phyloP scores from a whole-genome alignment of 1,140 invertebrate genomes.

The Neodiprion fabricii region DNA sequence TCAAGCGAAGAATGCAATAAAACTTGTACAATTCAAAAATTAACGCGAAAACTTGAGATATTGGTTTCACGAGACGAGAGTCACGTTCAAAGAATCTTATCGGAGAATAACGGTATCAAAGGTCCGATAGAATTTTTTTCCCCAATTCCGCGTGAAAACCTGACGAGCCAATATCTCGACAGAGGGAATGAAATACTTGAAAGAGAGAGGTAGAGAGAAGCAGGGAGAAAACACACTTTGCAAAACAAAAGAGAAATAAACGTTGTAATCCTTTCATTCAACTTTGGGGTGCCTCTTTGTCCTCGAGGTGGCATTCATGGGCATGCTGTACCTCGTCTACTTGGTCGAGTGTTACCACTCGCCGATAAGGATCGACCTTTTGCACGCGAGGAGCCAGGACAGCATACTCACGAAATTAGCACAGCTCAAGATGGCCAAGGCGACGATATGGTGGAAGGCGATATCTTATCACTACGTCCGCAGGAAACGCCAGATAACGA shows the following conservation, averaged over 20 bases:
- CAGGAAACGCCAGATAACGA: conserved; percentile 75
- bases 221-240: too few relatives aligned
- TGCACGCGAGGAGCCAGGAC: conserved; percentile 70
- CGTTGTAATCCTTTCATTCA: background rate
- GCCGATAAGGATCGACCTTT: conserved; percentile 70
- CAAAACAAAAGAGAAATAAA: background rate
- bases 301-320: conserved; percentile 73
- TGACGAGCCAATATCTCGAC: too few relatives aligned
- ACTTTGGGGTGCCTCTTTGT: background rate
- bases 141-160: too few relatives aligned
- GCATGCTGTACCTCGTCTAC: conserved; percentile 83
- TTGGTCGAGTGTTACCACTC: conserved; percentile 87
- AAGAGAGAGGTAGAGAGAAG: too few relatives aligned
- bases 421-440: conserved; percentile 73
- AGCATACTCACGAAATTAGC: conserved; percentile 73
- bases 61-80: too few relatives aligned
- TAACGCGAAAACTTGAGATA: too few relatives aligned
- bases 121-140: too few relatives aligned
- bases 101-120: too few relatives aligned
- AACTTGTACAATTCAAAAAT: too few relatives aligned
- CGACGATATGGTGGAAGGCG: conserved; percentile 90
- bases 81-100: too few relatives aligned
- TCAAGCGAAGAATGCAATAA: too few relatives aligned
- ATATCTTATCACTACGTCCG: conserved; percentile 87
- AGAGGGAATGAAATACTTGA: too few relatives aligned